Percentiles rank a stretch among this genome's conserved stretches.
These are phyloP conservation scores for Holcopasites calliopsidis DNA, from an alignment of 1,140 invertebrate genomes.

Conservation along the genomic window DNA sequence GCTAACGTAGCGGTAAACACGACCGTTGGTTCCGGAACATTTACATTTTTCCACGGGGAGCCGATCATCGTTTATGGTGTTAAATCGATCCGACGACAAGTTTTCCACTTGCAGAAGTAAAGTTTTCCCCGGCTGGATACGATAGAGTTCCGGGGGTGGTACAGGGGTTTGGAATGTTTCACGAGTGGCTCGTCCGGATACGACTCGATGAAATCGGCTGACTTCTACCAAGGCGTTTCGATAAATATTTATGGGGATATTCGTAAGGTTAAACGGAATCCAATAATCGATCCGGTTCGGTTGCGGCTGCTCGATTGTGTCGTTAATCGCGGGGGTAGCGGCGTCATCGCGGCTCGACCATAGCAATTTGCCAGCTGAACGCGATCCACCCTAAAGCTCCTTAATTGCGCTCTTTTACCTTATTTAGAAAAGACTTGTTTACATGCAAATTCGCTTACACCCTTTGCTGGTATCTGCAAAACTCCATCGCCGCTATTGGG, in stretches of 20 bases:
- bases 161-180: conserved; percentile 14
- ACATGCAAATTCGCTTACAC: neutral
- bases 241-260: conserved; percentile 60
- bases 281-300: conserved; percentile 51
- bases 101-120: conserved; percentile 29
- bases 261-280: conserved; percentile 56
- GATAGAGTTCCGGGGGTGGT: conserved; percentile 1
- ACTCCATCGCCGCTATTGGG: too few relatives aligned
- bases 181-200: neutral
- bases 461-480: too few relatives aligned
- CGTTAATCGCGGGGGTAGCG: conserved; percentile 27
- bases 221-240: conserved; percentile 21
- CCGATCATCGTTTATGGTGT: conserved; percentile 21
- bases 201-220: conserved; percentile 21
- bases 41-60: neutral
- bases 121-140: conserved; percentile 22
- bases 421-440: conserved; percentile 4
- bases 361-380: neutral
- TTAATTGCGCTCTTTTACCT: neutral
- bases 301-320: conserved; percentile 12
- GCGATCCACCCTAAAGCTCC: neutral
- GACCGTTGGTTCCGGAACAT: neutral
- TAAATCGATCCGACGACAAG: conserved; percentile 36
- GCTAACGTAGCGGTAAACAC: neutral
- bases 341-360: neutral